Evolutionary conservation across 2,797 vertebrate species (phyloP).

Genomic region (Lophotriccus pileatus): DNA sequence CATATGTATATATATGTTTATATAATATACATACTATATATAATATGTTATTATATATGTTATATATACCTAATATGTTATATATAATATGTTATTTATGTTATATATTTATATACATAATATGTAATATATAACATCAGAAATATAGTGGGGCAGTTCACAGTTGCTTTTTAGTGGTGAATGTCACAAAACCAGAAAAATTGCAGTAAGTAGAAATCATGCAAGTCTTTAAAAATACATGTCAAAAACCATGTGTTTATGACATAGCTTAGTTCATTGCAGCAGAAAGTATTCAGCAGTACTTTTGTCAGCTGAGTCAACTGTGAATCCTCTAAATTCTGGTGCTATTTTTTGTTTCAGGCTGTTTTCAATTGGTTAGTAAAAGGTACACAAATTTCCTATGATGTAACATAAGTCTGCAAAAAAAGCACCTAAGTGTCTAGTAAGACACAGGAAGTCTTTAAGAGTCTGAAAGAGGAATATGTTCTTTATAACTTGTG

Average conservation of each 20-base stretch:
- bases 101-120: no score
- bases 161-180: background rate
- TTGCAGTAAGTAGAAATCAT: background rate
- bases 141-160: background rate
- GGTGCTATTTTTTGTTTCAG: background rate
- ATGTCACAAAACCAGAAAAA: background rate
- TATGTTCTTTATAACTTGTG: background rate
- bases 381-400: background rate
- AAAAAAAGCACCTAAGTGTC: background rate
- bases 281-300: background rate
- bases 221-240: background rate
- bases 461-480: background rate
- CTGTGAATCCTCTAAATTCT: background rate
- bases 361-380: background rate
- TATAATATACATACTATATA: no score
- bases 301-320: background rate
- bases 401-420: background rate
- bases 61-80: no score
- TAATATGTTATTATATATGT: no score
- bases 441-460: background rate
- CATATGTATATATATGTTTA: background rate
- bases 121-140: background rate
- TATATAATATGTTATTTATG: no score
- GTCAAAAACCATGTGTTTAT: background rate
- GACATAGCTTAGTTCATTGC: background rate